Evolutionary conservation across 2,888 invertebrate species (phyloP).

Genomic region (Caenorhabditis japonica): DNA sequence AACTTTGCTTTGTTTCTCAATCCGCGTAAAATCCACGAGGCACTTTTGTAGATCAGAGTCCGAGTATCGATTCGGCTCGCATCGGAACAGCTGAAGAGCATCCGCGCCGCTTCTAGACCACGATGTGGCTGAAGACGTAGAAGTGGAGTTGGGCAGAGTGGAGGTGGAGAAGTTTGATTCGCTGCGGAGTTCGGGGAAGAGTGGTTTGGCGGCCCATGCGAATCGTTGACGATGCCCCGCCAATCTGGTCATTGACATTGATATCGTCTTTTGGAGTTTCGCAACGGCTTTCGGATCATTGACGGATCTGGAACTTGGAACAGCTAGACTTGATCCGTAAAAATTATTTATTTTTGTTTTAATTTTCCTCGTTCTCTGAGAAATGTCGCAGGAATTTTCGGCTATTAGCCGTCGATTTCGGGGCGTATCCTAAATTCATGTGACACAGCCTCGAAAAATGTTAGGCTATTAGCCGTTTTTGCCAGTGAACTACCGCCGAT

Average conservation of each 20-base stretch:
- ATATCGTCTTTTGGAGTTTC: conserved; percentile 69
- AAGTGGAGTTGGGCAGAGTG: conserved; percentile 3
- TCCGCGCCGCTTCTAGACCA: conserved; percentile 43
- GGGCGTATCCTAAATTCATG: too few relatives aligned
- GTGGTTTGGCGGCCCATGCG: conserved; percentile 71
- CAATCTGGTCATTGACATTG: conserved; percentile 63
- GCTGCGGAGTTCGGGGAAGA: conserved; percentile 50
- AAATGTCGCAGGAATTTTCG: too few relatives aligned
- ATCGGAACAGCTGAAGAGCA: conserved; percentile 66
- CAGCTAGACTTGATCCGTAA: neutral
- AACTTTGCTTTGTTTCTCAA: conserved; percentile 60
- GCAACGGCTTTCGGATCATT: conserved; percentile 67
- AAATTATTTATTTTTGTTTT: neutral
- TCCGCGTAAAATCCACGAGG: conserved; percentile 65
- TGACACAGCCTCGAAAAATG: too few relatives aligned
- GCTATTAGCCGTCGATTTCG: too few relatives aligned
- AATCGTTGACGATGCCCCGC: conserved; percentile 69
- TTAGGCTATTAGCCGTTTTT: too few relatives aligned
- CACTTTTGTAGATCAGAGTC: conserved; percentile 72
- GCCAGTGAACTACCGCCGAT: too few relatives aligned
- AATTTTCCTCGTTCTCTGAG: neutral
- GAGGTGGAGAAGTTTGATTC: conserved; percentile 13
- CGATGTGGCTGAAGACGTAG: conserved; percentile 19
- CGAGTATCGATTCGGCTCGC: conserved; percentile 66
- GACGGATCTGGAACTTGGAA: conserved; percentile 43